Percentiles rank a stretch among this genome's conserved stretches.
Evolutionary conservation across 1,140 invertebrate species (phyloP).

Genomic region (Microplitis mediator): DNA sequence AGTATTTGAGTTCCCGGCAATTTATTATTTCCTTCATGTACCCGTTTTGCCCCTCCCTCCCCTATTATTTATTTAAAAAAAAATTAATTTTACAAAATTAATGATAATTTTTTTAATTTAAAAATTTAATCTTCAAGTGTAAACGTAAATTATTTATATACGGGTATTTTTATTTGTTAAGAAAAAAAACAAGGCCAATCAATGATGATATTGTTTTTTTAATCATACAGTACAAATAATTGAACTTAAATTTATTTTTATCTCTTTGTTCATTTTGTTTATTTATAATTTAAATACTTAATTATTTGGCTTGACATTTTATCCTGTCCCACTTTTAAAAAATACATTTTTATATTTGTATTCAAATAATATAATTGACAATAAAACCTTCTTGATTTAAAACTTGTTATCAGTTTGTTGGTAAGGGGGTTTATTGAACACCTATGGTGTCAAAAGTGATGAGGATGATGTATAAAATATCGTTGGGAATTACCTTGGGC

Average conservation of each 20-base stretch:
- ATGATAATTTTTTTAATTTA: too few species aligned
- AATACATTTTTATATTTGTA: neutral
- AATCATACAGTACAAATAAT: neutral
- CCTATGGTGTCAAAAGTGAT: neutral
- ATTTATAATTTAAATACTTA: too few species aligned
- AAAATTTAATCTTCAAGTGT: too few species aligned
- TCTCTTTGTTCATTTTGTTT: too few species aligned
- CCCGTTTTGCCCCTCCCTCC: too few species aligned
- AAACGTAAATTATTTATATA: neutral
- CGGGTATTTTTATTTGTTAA: neutral
- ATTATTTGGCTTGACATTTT: too few species aligned
- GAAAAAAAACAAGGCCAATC: neutral
- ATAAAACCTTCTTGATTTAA: neutral
- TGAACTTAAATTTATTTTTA: too few species aligned
- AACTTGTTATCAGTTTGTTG: neutral
- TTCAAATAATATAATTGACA: neutral
- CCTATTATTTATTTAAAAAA: too few species aligned
- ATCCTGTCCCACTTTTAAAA: too few species aligned
- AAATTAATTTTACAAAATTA: too few species aligned
- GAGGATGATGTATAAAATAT: conserved; percentile 21
- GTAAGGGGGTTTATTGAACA: conserved; percentile 17
- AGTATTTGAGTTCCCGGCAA: too few species aligned
- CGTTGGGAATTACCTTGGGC: conserved; percentile 63
- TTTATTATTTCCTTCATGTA: too few species aligned
- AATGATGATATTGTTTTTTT: neutral